Conservation (phyloP, 2,113 vertebrate species). For the Phalacrocorax brasilianus region DNA sequence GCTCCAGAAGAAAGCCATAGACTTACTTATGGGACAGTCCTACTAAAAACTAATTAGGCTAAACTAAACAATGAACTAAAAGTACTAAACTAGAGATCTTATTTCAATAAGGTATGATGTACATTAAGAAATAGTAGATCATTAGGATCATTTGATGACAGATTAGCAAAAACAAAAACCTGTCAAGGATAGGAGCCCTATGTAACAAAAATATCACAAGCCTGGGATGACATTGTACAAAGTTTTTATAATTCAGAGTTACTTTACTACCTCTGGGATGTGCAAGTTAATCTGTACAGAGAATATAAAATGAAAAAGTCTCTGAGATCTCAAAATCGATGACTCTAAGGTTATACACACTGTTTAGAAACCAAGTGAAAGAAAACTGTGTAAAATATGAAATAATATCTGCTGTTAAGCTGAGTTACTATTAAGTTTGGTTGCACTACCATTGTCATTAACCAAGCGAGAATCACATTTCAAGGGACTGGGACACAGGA, state of each 20-base stretch:
- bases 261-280: background rate
- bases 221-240: background rate
- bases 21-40: background rate
- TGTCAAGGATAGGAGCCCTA: background rate
- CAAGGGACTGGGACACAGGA: background rate
- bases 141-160: background rate
- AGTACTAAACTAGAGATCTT: background rate
- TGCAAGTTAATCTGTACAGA: background rate
- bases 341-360: background rate
- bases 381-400: background rate
- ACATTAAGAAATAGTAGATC: background rate
- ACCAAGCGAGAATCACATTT: background rate
- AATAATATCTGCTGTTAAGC: background rate
- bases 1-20: background rate
- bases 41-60: background rate
- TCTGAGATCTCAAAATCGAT: background rate
- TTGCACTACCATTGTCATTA: background rate
- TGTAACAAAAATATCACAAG: background rate
- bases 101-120: background rate
- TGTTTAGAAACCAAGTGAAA: background rate
- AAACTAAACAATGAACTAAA: background rate
- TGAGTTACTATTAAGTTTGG: background rate
- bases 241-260: background rate
- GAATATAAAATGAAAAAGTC: background rate
- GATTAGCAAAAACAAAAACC: background rate